Percentiles rank a stretch among this genome's conserved stretches.
Conservation (phyloP, 1,140 invertebrate genomes). For the Drosophila kanapiae region DNA sequence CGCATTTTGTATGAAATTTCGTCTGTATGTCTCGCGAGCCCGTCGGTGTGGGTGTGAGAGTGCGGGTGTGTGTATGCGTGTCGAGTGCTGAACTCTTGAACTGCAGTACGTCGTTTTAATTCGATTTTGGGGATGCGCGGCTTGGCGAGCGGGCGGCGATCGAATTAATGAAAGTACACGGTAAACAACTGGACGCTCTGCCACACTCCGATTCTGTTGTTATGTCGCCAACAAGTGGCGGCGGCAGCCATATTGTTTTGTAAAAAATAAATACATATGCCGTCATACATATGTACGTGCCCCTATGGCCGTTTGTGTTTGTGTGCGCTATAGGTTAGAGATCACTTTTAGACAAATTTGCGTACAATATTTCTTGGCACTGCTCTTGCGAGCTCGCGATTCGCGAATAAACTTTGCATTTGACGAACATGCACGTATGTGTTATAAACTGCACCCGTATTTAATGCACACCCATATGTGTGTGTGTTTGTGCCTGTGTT, state of each 20-base stretch:
- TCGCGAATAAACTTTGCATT: constrained; percentile 40
- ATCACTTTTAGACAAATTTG: constrained; percentile 54
- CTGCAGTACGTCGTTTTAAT: constrained; percentile 38
- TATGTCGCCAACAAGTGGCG: constrained; percentile 77
- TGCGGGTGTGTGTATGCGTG: constrained; percentile 23
- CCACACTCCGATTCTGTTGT: constrained; percentile 36
- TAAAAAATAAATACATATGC: constrained; percentile 41
- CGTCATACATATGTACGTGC: constrained; percentile 30
- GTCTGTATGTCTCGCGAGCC: constrained; percentile 19
- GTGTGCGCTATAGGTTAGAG: constrained; percentile 46
- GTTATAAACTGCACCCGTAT: constrained; percentile 19
- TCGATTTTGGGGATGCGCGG: constrained; percentile 37
- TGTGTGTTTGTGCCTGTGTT: constrained; percentile 14
- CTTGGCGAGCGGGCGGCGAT: constrained; percentile 16
- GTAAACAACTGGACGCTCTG: constrained; percentile 26
- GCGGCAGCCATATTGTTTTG: constrained; percentile 73
- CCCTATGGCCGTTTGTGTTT: constrained; percentile 35
- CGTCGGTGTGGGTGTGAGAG: constrained; percentile 12
- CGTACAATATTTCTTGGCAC: constrained; percentile 42
- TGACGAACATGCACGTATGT: constrained; percentile 29
- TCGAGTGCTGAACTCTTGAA: constrained; percentile 45
- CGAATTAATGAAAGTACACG: constrained; percentile 43
- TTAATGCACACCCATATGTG: constrained; percentile 28
- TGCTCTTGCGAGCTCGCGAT: constrained; percentile 22
- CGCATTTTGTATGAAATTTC: constrained; percentile 51